These are phyloP conservation scores for Drosophila murphyi DNA, from an alignment of 1,140 invertebrate species.

Conservation along the genomic window DNA sequence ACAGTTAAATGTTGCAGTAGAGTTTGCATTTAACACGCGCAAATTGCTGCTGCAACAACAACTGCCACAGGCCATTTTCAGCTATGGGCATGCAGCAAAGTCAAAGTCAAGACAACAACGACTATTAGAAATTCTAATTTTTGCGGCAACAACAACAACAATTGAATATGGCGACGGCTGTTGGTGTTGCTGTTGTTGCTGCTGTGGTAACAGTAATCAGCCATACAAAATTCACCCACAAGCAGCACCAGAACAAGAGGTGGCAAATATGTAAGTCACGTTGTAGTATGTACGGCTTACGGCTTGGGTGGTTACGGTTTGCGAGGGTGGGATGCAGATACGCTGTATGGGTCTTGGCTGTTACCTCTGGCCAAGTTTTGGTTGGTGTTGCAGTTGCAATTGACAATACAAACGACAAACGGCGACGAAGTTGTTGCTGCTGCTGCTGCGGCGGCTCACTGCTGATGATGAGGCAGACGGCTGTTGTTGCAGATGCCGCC, in stretches of 20 bases:
- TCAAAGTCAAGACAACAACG: conserved; percentile 57
- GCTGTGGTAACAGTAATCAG: conserved; percentile 54
- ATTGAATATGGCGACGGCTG: conserved; percentile 16
- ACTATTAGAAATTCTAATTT: conserved; percentile 82
- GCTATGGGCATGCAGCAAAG: conserved; percentile 47
- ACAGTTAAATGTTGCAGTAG: conserved; percentile 76
- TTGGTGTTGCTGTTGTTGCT: conserved; percentile 8
- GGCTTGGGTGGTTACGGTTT: conserved; percentile 31
- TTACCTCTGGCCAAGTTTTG: conserved; percentile 58
- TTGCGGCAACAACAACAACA: conserved; percentile 43
- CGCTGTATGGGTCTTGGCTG: neutral
- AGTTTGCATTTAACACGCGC: conserved; percentile 80
- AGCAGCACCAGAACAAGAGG: conserved; percentile 61
- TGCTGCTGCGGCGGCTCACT: conserved; percentile 27
- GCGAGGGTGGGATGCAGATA: neutral
- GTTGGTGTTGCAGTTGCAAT: conserved; percentile 77
- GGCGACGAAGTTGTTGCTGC: conserved; percentile 38
- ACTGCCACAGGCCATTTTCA: conserved; percentile 39
- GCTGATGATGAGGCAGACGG: conserved; percentile 36
- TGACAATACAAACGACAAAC: conserved; percentile 59
- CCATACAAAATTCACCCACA: conserved; percentile 66
- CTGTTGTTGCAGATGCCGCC: conserved; percentile 76
- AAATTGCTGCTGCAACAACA: conserved; percentile 73
- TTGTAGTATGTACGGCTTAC: conserved; percentile 53
- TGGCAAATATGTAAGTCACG: conserved; percentile 83